These are phyloP conservation scores for Orchesellides sinensis DNA, from an alignment of 2,888 invertebrate species.

Conservation along the genomic window DNA sequence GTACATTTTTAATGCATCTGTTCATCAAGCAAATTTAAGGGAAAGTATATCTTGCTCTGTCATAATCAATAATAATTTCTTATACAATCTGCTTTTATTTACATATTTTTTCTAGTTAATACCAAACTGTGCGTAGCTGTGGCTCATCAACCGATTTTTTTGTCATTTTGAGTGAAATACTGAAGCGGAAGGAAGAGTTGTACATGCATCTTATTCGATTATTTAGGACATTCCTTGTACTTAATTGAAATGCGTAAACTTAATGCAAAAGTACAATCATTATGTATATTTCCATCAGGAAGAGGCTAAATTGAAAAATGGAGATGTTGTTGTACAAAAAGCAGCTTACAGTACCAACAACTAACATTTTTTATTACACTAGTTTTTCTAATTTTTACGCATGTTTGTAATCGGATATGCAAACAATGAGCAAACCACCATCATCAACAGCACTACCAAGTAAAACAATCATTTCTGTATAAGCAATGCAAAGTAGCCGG, in stretches of 20 bases:
- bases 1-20: neutral
- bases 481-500: too few relatives aligned
- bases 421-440: too few relatives aligned
- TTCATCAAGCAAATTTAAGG: constrained; percentile 13
- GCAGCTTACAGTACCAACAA: neutral
- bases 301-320: neutral
- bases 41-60: neutral
- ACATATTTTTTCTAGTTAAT: neutral
- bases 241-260: too few relatives aligned
- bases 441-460: too few relatives aligned
- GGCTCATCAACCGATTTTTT: neutral
- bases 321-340: neutral
- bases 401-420: too few relatives aligned
- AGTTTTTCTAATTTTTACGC: too few relatives aligned
- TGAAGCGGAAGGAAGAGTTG: constrained; percentile 2
- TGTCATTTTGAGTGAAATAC: neutral
- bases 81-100: too few relatives aligned
- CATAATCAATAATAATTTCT: too few relatives aligned
- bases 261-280: neutral
- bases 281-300: neutral
- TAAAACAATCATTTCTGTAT: too few relatives aligned
- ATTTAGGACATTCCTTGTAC: too few relatives aligned
- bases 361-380: too few relatives aligned
- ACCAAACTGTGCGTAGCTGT: neutral
- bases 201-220: neutral